phyloP scores from a whole-genome alignment of 2,113 vertebrate genomes.

The Thymallus thymallus region DNA sequence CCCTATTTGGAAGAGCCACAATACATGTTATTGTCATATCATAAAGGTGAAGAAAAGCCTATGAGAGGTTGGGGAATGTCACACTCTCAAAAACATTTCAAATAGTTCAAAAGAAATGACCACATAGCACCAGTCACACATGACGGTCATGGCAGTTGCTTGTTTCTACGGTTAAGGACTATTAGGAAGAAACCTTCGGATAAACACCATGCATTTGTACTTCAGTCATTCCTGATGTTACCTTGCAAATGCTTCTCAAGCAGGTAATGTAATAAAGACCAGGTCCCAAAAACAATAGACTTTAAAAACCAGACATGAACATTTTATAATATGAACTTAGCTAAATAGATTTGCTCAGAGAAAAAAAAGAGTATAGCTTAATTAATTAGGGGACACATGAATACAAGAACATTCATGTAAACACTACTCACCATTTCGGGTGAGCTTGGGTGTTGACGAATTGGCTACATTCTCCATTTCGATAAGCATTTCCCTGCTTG shows the following conservation, averaged over 20 bases:
- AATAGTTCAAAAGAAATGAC: neutral
- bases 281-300: neutral
- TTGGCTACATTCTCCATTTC: conserved; percentile 90
- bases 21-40: neutral
- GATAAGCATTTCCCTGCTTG: conserved; percentile 79
- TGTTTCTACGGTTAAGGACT: conserved; percentile 18
- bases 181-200: conserved; percentile 27
- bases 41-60: neutral
- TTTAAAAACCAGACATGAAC: neutral
- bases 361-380: too few species aligned
- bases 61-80: neutral
- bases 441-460: conserved; percentile 85
- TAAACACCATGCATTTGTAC: conserved; percentile 57
- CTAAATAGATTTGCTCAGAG: neutral
- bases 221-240: conserved; percentile 52
- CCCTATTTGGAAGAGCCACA: neutral
- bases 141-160: neutral
- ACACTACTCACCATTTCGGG: conserved; percentile 82
- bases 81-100: neutral
- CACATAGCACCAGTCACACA: neutral
- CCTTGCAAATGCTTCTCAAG: conserved; percentile 75
- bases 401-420: neutral
- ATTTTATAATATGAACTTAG: neutral
- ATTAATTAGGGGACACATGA: neutral
- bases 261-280: conserved; percentile 43